Evolutionary conservation across 2,113 vertebrate species (phyloP).

Genomic region (Apteryx owenii): DNA sequence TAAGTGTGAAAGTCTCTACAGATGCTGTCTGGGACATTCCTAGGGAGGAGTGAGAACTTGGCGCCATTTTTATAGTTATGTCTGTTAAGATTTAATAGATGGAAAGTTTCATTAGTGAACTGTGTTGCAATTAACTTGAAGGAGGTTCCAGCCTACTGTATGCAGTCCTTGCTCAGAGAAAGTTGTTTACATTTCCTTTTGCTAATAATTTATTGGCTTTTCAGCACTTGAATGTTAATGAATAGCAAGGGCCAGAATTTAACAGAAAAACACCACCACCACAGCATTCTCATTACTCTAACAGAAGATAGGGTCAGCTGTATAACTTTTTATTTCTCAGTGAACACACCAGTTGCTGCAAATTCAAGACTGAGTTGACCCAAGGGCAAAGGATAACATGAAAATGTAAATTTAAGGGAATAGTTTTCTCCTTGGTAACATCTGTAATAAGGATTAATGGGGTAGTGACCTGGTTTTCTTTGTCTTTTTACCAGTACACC

Average conservation of each 20-base stretch:
- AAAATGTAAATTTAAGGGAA: constrained; percentile 39
- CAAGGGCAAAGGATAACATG: neutral
- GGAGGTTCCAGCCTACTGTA: constrained; percentile 81
- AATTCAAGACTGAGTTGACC: neutral
- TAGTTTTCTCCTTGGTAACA: constrained; percentile 26
- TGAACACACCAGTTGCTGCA: neutral
- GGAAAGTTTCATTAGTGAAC: constrained; percentile 86
- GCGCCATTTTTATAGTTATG: constrained; percentile 87
- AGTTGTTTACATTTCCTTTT: constrained; percentile 76
- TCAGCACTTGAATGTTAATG: constrained; percentile 66
- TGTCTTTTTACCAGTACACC: neutral
- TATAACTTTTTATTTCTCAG: neutral
- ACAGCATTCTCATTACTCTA: constrained; percentile 30
- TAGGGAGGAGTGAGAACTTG: constrained; percentile 74
- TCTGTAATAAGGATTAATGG: constrained; percentile 39
- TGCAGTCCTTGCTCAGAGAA: constrained; percentile 71
- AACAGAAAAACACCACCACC: neutral
- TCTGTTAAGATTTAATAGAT: constrained; percentile 85
- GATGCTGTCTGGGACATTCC: constrained; percentile 77
- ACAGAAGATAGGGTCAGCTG: neutral
- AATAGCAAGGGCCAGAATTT: constrained; percentile 24
- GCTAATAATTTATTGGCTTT: constrained; percentile 72
- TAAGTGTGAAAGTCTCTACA: constrained; percentile 72
- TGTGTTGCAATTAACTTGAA: constrained; percentile 84
- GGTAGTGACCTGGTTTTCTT: neutral